Base-by-base conservation (phyloP, 2,113 vertebrate genomes). In the Cyprinodon variegatus region DNA sequence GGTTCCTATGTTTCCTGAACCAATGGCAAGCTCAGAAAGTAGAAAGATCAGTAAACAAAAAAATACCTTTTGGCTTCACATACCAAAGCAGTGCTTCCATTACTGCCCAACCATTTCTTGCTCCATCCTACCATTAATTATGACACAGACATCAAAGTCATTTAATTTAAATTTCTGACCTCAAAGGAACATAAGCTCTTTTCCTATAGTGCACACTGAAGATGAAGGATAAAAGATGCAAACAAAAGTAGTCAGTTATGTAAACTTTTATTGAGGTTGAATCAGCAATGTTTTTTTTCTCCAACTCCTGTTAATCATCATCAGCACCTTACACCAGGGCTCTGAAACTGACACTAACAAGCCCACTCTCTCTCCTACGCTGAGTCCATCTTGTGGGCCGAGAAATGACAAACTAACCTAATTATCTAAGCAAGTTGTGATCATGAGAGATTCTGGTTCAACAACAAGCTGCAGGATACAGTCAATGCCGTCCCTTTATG, bases 321-420 rank as follows among this genome's bases (percentile, higher is more conserved):
- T 57, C 20, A n/a, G 50, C 50, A 57, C 50, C 17, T 53, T 17
- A n/a, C 4, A 29, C 13, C 40, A 5, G 20, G 40, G 64, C 11
- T 65, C 64, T 66, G 41, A 66, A 66, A 29, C 64, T 45, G 41
- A 66, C 64, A 46, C 20, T 29, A 46, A 46, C n/a, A 66, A 66
- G n/a, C n/a, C 20, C 64, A 45, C 41, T 66, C 64, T 45, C 41
- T 45, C 41, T 46, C 50, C 50, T 40, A 65, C 39, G 10, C 36
- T 15, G 17, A 6, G 63, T 65, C n/a, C 43, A 15, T 46, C 45
- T 45, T 66, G 41, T 29, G 41, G 22, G 64, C 15, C 3, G 40
- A 46, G 64, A 45, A 45, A 66, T 66, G 45, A 46, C 45, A 66
- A 46, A 66, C 64, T 66, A 66, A 66, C n/a, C 13, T 46, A 66